Evolutionary conservation across 2,888 invertebrate genomes (phyloP), one percentile per base, ranked within the genome.

Genomic region (Melanostoma scalare): DNA sequence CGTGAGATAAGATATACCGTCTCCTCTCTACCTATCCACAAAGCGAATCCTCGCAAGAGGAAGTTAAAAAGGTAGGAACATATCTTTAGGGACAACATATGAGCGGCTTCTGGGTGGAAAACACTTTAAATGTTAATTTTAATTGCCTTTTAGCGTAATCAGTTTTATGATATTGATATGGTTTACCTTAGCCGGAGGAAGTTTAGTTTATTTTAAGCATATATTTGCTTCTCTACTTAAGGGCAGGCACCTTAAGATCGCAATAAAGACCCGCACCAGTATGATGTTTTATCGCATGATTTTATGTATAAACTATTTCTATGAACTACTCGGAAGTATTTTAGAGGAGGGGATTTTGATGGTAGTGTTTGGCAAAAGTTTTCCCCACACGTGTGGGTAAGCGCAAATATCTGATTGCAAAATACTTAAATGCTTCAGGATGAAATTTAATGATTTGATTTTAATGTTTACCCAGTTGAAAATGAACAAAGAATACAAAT

Each of bases 161-260:
- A 74, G 84, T 82, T 82, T 75, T 65, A 84, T 68, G 65, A 65
- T 84, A 65, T 82, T 73, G 82, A 84, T 78, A 84, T 84, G 78
- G 69, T 52, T 77, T 63, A 53, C 46, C 52, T 53, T 40, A 55
- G 73, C 77, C 75, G 4, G 48, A 40, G 48, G 73, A 58, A 48
- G 50, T 68, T 73, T 48, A 58, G 71, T 58, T 72, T 72, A 60
- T 79, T 61, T 60, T 52, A 40, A 50, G 42, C n/a, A 38, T 42
- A 3, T 46, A 44, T 46, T 36, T 9, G 35, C 46, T 61, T 20
- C 8, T 35, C 36, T 35, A 61, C 53, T 44, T 55, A 5, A 38
- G 46, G 52, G 44, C 35, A 40, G 8, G 53, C 42, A 46, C 38
- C 56, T 56, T 63, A 40, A 42, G 36, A 73, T 65, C 40, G 48